These are phyloP conservation scores for Panurus biarmicus DNA, from an alignment of 2,113 vertebrate species.

Conservation along the genomic window DNA sequence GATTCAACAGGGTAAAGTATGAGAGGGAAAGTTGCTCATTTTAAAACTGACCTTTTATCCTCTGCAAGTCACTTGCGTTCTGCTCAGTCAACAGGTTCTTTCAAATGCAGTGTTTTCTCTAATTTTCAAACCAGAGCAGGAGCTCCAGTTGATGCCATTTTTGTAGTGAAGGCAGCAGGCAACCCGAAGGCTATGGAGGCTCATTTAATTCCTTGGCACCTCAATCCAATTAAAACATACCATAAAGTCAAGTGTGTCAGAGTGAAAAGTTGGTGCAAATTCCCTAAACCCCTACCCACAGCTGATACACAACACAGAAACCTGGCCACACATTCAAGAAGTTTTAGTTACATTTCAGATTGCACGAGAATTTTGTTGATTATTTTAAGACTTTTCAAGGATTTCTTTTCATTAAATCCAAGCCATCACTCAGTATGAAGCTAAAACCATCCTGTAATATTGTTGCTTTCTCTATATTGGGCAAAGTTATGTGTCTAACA, in stretches of 20 bases:
- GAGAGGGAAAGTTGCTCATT: neutral
- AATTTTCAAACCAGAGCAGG: neutral
- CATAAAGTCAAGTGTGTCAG: neutral
- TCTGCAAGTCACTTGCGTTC: neutral
- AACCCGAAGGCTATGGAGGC: neutral
- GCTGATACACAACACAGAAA: neutral
- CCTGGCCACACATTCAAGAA: neutral
- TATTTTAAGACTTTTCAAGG: neutral
- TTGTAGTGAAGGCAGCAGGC: neutral
- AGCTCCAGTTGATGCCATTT: neutral
- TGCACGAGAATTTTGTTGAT: neutral
- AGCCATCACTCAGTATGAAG: neutral
- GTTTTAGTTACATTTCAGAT: neutral
- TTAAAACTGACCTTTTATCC: neutral
- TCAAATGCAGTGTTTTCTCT: neutral
- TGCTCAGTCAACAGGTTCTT: neutral
- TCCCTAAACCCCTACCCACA: neutral
- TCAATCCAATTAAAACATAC: neutral
- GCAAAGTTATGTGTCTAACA: neutral
- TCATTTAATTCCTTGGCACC: slow-evolving; percentile 27
- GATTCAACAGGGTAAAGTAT: neutral
- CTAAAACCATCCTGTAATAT: neutral
- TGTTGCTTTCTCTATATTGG: neutral
- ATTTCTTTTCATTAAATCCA: neutral
- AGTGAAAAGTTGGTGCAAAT: neutral